Conservation (phyloP, 2,797 vertebrate species). For the Momotus momota region DNA sequence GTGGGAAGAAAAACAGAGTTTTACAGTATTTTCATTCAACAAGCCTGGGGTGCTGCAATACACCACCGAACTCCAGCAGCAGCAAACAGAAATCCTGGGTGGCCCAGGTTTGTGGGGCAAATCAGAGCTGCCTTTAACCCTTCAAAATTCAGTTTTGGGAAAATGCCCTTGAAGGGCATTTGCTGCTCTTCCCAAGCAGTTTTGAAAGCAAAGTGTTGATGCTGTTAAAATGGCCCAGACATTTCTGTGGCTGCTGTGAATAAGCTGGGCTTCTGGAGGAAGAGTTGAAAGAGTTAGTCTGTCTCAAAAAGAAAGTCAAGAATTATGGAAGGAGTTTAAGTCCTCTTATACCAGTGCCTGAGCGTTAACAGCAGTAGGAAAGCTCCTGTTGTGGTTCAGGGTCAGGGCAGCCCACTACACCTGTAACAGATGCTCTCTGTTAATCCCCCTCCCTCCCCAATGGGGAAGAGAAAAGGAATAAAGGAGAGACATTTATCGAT, state of each 20-base stretch:
- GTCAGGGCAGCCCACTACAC: no score
- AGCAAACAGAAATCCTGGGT: accelerated
- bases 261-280: not conserved
- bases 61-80: not conserved
- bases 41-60: not conserved
- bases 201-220: not conserved
- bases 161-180: not conserved
- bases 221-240: not conserved
- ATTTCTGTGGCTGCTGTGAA: not conserved
- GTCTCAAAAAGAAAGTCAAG: not conserved
- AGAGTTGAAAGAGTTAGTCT: not conserved
- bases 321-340: not conserved
- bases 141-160: not conserved
- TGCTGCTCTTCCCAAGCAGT: not conserved
- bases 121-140: not conserved
- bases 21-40: not conserved
- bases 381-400: not conserved
- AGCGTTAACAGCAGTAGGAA: not conserved
- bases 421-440: no score
- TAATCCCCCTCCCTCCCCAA: no score
- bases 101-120: not conserved
- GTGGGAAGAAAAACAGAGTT: not conserved
- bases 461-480: no score
- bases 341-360: not conserved
- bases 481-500: no score